A percentile compares a stretch with the other conserved stretches of the same genome.
phyloP scores from a whole-genome alignment of 2,888 invertebrate species.

The Arctia plantaginis region DNA sequence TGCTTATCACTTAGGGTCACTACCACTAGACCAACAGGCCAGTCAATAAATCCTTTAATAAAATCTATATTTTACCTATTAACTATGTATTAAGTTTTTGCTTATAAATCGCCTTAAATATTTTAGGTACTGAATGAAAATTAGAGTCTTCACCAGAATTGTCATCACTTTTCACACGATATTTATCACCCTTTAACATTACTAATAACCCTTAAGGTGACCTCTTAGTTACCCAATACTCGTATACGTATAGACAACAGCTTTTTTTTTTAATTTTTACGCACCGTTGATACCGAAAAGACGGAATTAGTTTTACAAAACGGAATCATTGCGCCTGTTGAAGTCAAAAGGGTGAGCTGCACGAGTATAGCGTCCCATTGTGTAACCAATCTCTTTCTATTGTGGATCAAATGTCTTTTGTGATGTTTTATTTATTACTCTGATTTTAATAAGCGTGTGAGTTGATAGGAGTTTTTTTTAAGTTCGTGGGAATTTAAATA shows the following conservation, averaged over 20 bases:
- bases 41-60: too few species aligned
- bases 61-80: too few species aligned
- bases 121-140: too few species aligned
- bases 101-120: too few species aligned
- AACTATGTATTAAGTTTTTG: too few species aligned
- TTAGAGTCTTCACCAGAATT: too few species aligned
- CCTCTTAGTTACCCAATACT: background rate
- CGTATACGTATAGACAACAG: background rate
- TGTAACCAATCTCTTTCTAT: constrained; percentile 38
- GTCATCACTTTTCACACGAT: background rate
- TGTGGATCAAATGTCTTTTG: constrained; percentile 63
- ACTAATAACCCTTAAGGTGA: background rate
- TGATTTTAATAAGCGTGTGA: constrained; percentile 68
- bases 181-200: background rate
- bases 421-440: constrained; percentile 58
- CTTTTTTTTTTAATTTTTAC: constrained; percentile 39
- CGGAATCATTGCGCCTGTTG: constrained; percentile 40
- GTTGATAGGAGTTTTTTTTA: constrained; percentile 23
- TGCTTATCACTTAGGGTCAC: too few species aligned
- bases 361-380: constrained; percentile 40
- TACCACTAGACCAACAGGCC: too few species aligned
- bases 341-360: constrained; percentile 49
- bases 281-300: constrained; percentile 54
- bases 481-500: constrained; percentile 34
- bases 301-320: constrained; percentile 34